Evolutionary conservation across 2,113 vertebrate genomes (phyloP).

Genomic region (Ciconia maguari): DNA sequence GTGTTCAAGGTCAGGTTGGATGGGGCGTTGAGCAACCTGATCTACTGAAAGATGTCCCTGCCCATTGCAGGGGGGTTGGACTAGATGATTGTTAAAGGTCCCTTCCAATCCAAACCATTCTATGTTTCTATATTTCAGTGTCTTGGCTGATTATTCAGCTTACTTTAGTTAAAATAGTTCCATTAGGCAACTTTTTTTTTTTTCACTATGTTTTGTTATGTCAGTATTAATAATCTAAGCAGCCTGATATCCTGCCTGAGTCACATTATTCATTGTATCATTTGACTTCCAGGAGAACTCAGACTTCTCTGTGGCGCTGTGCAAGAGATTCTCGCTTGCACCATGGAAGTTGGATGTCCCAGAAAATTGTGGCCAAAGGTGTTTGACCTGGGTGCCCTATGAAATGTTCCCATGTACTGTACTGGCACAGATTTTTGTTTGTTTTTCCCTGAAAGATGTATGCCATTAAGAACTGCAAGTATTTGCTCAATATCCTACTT

Average conservation of each 20-base stretch:
- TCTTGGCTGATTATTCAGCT: neutral
- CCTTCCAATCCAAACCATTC: neutral
- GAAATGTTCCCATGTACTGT: neutral
- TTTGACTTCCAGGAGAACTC: neutral
- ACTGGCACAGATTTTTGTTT: neutral
- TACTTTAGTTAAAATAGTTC: neutral
- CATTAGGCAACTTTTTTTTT: neutral
- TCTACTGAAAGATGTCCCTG: neutral
- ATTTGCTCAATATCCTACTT: neutral
- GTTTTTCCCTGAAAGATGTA: neutral
- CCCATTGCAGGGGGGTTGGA: neutral
- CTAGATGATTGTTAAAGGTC: neutral
- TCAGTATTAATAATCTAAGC: neutral
- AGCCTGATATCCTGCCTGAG: neutral
- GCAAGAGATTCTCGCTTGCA: neutral
- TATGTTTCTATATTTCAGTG: neutral
- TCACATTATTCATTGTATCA: neutral
- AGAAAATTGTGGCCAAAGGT: neutral
- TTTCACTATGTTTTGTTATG: neutral
- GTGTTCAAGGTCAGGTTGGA: neutral
- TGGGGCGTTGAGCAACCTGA: neutral
- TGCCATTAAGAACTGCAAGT: neutral
- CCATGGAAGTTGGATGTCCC: neutral
- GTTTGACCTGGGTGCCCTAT: neutral
- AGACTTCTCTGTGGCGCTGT: neutral